Evolutionary conservation across 2,888 invertebrate species (phyloP).

Genomic region (Thera britannica): DNA sequence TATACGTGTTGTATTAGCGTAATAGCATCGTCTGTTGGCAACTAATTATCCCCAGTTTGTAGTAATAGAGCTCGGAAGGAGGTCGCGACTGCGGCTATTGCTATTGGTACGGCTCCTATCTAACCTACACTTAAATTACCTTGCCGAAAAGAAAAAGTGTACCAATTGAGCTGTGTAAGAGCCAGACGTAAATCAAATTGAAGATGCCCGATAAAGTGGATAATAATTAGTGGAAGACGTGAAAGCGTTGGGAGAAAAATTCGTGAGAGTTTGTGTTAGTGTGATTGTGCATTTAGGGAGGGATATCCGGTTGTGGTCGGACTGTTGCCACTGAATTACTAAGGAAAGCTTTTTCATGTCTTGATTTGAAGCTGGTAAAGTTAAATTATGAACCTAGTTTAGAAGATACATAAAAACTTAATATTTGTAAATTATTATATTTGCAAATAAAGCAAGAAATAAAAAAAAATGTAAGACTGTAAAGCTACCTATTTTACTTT

Average conservation of each 20-base stretch:
- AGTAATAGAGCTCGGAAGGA: conserved; percentile 46
- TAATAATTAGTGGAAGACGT: conserved; percentile 84
- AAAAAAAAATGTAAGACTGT: too few relatives aligned
- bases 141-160: conserved; percentile 81
- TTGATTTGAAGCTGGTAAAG: not conserved
- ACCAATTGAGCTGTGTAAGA: conserved; percentile 79
- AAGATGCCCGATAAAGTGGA: conserved; percentile 85
- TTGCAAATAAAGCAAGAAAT: too few relatives aligned
- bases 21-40: conserved; percentile 47
- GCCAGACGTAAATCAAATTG: conserved; percentile 84
- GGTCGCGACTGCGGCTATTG: conserved; percentile 47
- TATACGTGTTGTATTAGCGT: conserved; percentile 52
- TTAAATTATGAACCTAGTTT: not conserved
- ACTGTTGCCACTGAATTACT: conserved; percentile 27
- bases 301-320: conserved; percentile 74
- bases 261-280: conserved; percentile 83
- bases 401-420: not conserved
- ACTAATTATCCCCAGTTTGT: conserved; percentile 46
- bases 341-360: conserved; percentile 20
- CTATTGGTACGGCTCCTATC: conserved; percentile 52
- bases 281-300: conserved; percentile 81
- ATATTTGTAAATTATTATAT: not conserved
- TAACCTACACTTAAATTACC: conserved; percentile 68
- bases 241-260: conserved; percentile 85
- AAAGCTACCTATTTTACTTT: too few relatives aligned